Percentiles rank a stretch among this genome's conserved stretches.
Evolutionary conservation across 2,797 vertebrate genomes (phyloP).

Genomic region (Tenualosa ilisha): DNA sequence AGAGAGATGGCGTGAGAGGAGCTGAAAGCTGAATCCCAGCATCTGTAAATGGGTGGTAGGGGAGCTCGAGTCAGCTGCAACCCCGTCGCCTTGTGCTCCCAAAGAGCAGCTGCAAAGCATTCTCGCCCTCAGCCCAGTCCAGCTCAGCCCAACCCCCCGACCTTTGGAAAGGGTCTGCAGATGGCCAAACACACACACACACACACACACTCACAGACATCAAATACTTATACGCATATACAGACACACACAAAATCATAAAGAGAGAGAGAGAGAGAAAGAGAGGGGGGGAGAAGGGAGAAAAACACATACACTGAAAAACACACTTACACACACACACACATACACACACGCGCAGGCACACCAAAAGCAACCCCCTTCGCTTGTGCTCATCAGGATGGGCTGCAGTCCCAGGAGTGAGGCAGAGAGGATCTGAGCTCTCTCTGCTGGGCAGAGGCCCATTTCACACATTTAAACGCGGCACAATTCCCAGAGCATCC

Average conservation of each 20-base stretch:
- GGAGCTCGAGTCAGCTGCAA: constrained; percentile 33
- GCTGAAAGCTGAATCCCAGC: neutral
- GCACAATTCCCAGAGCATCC: constrained; percentile 37
- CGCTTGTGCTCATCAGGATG: neutral
- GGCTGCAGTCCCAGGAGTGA: constrained; percentile 35
- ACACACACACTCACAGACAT: neutral
- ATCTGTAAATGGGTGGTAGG: neutral
- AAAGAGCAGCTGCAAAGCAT: constrained; percentile 36
- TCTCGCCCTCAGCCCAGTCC: no score
- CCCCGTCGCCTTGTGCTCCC: neutral
- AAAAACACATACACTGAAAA: neutral
- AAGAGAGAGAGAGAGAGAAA: neutral
- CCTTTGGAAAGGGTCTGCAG: constrained; percentile 32
- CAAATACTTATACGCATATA: neutral
- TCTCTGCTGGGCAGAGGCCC: constrained; percentile 47
- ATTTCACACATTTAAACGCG: constrained; percentile 65
- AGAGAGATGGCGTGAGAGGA: neutral
- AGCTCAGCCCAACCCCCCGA: neutral
- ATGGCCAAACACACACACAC: constrained; percentile 32
- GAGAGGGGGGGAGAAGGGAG: neutral
- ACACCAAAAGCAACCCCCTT: neutral
- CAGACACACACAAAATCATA: neutral
- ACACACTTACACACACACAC: neutral
- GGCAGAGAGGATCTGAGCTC: constrained; percentile 23
- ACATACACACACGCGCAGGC: neutral